Conservation (phyloP, 2,113 vertebrate species). For the Taxidea taxus region DNA sequence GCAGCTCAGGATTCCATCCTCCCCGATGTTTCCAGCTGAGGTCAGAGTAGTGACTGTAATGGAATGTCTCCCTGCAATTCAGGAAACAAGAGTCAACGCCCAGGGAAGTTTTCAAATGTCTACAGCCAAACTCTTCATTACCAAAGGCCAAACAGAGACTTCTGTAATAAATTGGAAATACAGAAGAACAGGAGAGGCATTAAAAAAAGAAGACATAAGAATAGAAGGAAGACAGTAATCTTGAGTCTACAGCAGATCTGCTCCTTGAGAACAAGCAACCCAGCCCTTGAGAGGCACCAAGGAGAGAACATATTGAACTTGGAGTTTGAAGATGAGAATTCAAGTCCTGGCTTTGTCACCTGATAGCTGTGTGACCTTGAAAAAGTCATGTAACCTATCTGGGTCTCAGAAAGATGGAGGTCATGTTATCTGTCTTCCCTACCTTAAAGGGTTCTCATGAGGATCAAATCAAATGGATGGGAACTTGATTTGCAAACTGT, state of each 20-base stretch:
- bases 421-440: background rate
- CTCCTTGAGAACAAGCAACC: background rate
- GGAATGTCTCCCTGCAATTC: slow-evolving; percentile 70
- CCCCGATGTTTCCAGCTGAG: slow-evolving; percentile 72
- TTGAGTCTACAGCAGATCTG: background rate
- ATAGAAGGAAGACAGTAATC: background rate
- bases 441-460: background rate
- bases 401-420: background rate
- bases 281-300: background rate
- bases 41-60: slow-evolving; percentile 40
- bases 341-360: background rate
- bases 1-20: slow-evolving; percentile 76
- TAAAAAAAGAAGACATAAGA: background rate
- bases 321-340: background rate
- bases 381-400: background rate
- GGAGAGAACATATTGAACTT: background rate
- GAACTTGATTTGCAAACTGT: background rate
- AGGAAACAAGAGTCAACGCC: background rate
- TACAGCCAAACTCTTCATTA: background rate
- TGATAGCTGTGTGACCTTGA: background rate
- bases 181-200: background rate
- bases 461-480: background rate
- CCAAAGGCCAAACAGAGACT: background rate
- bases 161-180: background rate
- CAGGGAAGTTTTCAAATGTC: background rate